These are phyloP conservation scores for Drosophila malerkotliana DNA, from an alignment of 1,140 invertebrate genomes.

Conservation along the genomic window DNA sequence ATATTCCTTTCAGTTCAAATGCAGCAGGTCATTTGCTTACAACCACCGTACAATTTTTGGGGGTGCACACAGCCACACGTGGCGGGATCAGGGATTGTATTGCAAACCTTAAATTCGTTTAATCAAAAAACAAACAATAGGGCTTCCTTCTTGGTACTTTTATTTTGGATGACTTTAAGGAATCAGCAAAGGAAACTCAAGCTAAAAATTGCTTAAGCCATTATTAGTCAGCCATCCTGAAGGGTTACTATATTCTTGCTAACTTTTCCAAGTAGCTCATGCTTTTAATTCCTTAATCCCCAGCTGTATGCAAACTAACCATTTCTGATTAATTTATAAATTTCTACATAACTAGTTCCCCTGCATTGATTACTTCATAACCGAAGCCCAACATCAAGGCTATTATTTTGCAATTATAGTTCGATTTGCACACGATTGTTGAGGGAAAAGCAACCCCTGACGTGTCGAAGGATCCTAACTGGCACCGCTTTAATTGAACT, in stretches of 20 bases:
- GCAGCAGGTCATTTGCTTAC: conserved; percentile 27
- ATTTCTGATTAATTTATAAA: not conserved
- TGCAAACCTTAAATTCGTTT: conserved; percentile 61
- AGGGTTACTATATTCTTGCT: not conserved
- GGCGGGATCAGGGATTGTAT: conserved; percentile 19
- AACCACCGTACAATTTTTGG: conserved; percentile 10
- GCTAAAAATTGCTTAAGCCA: too few relatives aligned
- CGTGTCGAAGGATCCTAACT: conserved; percentile 4
- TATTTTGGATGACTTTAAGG: not conserved
- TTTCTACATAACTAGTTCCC: not conserved
- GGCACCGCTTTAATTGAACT: conserved; percentile 3
- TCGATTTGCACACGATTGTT: conserved; percentile 22
- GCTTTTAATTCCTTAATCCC: not conserved
- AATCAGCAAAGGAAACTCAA: not conserved
- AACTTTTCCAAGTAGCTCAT: too few relatives aligned
- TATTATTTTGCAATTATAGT: conserved; percentile 38
- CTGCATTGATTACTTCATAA: conserved; percentile 38
- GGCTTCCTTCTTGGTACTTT: not conserved
- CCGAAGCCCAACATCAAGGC: conserved; percentile 7
- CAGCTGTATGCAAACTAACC: too few relatives aligned
- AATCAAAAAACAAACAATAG: conserved; percentile 71
- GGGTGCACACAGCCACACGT: conserved; percentile 9
- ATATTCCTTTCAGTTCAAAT: conserved; percentile 28
- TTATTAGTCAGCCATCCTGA: not conserved
- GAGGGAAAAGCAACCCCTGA: conserved; percentile 4